phyloP scores from a whole-genome alignment of 1,140 invertebrate genomes.

The Pantala flavescens region DNA sequence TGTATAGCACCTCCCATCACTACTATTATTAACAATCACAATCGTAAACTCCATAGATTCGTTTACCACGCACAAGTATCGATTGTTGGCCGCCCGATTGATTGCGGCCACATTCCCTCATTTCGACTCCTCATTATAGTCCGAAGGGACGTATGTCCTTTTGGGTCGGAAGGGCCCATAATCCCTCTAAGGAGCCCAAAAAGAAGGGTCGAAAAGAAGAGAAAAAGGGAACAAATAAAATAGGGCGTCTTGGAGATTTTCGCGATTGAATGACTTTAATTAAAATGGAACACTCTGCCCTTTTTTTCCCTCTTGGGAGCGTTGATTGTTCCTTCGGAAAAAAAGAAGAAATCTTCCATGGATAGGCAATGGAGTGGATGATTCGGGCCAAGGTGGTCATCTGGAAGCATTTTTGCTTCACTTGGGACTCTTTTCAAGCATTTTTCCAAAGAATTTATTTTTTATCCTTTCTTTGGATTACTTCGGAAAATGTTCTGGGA shows the following conservation, averaged over 20 bases:
- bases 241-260: neutral
- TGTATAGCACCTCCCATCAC: no score
- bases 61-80: no score
- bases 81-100: no score
- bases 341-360: neutral
- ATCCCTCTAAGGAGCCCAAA: neutral
- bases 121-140: no score
- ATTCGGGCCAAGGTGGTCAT: neutral
- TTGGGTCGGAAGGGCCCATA: no score
- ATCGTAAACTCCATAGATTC: no score
- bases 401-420: neutral
- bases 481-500: neutral
- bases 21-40: no score
- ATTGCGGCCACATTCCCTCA: no score
- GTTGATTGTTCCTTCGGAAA: neutral
- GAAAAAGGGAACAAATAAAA: neutral
- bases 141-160: no score
- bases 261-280: constrained; percentile 2
- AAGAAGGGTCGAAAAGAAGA: neutral
- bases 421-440: neutral
- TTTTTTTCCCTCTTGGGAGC: neutral
- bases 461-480: neutral
- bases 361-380: constrained; percentile 1
- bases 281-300: neutral
- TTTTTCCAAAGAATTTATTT: neutral